These are phyloP conservation scores for Corythoichthys intestinalis DNA, from an alignment of 2,113 vertebrate species.

Conservation along the genomic window DNA sequence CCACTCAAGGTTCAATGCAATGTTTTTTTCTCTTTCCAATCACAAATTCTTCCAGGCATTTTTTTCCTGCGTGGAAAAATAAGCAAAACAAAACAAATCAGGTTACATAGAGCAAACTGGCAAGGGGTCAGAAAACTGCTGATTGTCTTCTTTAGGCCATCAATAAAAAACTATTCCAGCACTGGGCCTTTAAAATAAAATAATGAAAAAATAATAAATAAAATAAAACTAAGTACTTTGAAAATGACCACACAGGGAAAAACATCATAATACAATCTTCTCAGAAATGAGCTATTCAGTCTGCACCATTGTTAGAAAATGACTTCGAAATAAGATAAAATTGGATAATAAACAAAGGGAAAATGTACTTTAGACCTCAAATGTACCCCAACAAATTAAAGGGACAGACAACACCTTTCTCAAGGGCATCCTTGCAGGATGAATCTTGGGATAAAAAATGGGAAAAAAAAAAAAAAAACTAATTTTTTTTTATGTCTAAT, in stretches of 20 bases:
- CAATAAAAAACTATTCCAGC: not conserved
- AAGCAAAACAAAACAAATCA: slow-evolving; percentile 23
- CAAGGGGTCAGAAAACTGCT: slow-evolving; percentile 2
- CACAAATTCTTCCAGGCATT: slow-evolving; percentile 13
- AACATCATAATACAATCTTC: not conserved
- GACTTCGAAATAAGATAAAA: not conserved
- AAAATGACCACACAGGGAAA: not conserved
- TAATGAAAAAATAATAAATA: not conserved
- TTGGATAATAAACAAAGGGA: too few relatives aligned
- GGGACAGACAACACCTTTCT: too few relatives aligned
- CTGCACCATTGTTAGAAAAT: not conserved
- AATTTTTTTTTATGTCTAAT: too few relatives aligned
- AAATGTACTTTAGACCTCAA: too few relatives aligned
- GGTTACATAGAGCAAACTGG: slow-evolving; percentile 7
- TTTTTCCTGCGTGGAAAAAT: slow-evolving; percentile 20
- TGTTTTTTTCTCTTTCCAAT: not conserved
- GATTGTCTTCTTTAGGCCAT: not conserved
- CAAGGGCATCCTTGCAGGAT: too few relatives aligned
- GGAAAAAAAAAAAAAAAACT: too few relatives aligned
- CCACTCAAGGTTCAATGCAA: slow-evolving; percentile 16
- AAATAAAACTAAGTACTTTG: not conserved
- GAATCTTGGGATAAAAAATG: too few relatives aligned
- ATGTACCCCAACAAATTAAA: too few relatives aligned
- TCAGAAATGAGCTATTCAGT: not conserved
- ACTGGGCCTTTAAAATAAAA: not conserved